Base-by-base conservation (phyloP, 2,113 vertebrate genomes). In the Rhineura floridana region DNA sequence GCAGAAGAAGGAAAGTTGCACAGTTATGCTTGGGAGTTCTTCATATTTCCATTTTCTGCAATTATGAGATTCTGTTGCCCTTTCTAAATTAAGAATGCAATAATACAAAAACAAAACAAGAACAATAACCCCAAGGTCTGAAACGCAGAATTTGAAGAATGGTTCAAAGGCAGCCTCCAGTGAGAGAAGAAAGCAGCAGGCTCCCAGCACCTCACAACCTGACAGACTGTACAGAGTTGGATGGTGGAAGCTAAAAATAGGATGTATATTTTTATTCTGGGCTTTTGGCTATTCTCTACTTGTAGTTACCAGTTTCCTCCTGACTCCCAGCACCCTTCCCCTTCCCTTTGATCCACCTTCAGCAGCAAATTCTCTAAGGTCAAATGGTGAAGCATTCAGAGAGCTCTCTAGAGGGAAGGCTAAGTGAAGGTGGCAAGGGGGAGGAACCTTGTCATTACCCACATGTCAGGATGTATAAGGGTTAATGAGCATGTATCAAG, bases 211-310 rank as follows among this genome's bases (percentile, higher is more conserved):
- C 69, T n/a, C 19, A 17, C n/a, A 73, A 55, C 59, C n/a, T 44
- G 88, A 44, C 30, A 65, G 84, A 67, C 80, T 88, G 65, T 76
- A 50, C 25, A 50, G 33, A 50, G 23, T 44, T 73, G 78, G 25
- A 75, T 81, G 52, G 85, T n/a, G 55, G 59, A 75, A 81, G 83
- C 69, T 89, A 86, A 86, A 86, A 89, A 76, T 62, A 81, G 83
- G 46, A 30, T 82, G 88, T 25, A 80, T 83, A 69, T 86, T 83
- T 89, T 86, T 83, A 70, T 59, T 62, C 59, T 10, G 15, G 62
- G 79, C 79, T 77, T 44, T 70, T 52, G 59, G n/a, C n/a, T 84
- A n/a, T 77, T 48, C 44, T 77, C 19, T 86, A 70, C 39, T 86
- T 11, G 78, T 69, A 83, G 80, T 59, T 90, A 90, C 72, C 81